phyloP scores from a whole-genome alignment of 2,888 invertebrate species.

The Plebejus melissa region DNA sequence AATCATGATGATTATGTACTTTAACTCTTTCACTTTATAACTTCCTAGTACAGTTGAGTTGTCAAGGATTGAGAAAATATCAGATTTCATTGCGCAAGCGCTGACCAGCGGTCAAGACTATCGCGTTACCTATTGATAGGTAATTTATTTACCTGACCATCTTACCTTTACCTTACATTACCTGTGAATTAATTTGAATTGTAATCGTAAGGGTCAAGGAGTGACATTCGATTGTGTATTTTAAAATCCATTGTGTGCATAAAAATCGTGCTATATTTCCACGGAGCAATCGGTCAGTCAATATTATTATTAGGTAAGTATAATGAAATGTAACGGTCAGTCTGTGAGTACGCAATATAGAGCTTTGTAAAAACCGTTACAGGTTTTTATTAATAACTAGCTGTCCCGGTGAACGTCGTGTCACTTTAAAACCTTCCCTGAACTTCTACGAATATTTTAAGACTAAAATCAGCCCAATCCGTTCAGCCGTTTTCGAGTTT shows the following conservation, averaged over 20 bases:
- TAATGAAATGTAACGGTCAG: constrained; percentile 7
- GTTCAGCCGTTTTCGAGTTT: no score
- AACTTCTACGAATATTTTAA: no score
- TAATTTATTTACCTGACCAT: constrained; percentile 57
- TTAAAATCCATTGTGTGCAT: not conserved
- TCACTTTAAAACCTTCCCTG: no score
- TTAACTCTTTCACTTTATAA: not conserved
- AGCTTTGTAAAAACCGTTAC: not conserved
- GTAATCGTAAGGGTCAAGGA: constrained; percentile 48
- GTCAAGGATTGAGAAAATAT: not conserved
- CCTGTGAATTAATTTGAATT: constrained; percentile 60
- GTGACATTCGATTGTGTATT: constrained; percentile 33
- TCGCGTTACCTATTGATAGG: constrained; percentile 64
- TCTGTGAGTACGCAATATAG: not conserved
- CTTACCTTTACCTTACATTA: constrained; percentile 28
- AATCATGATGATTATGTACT: not conserved
- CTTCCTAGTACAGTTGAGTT: not conserved
- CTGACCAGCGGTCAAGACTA: constrained; percentile 71
- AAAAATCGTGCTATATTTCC: constrained; percentile 1
- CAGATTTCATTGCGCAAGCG: constrained; percentile 48
- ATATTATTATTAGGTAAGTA: not conserved
- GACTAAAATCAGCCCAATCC: no score
- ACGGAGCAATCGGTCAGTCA: not conserved
- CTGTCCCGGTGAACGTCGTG: no score
- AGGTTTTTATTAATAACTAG: no score